Percentiles rank a stretch among this genome's conserved stretches.
Evolutionary conservation across 2,888 invertebrate species (phyloP).

Genomic region (Drosophila nigritarsus): DNA sequence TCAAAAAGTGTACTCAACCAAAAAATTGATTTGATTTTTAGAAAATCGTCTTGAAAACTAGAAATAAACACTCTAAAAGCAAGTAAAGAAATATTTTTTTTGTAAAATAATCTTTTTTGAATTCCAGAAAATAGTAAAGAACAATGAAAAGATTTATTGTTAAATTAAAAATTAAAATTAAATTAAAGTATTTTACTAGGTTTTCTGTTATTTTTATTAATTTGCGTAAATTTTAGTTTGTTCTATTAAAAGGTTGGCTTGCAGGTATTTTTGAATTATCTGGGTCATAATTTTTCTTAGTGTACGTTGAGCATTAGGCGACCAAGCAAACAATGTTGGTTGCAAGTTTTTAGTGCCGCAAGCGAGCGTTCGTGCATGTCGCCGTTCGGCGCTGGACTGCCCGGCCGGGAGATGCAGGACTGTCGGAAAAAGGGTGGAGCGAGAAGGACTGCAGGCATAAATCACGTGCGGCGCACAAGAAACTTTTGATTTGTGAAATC

Average conservation of each 20-base stretch:
- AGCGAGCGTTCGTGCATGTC: slow-evolving; percentile 59
- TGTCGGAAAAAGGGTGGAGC: not conserved
- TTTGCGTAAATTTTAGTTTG: not conserved
- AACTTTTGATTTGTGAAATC: slow-evolving; percentile 84
- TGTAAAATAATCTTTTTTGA: not conserved
- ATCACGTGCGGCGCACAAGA: slow-evolving; percentile 83
- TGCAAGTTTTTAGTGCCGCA: slow-evolving; percentile 41
- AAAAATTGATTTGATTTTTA: too few species aligned
- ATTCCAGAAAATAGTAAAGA: not conserved
- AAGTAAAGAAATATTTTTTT: too few species aligned
- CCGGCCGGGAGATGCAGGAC: slow-evolving; percentile 1
- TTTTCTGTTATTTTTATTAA: not conserved
- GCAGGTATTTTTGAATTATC: too few species aligned
- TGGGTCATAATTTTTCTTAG: not conserved
- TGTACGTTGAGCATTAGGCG: slow-evolving; percentile 5
- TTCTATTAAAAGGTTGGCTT: too few species aligned
- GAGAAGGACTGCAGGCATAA: slow-evolving; percentile 74
- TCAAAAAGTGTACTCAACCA: too few species aligned
- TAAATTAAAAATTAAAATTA: not conserved
- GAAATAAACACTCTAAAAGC: too few species aligned
- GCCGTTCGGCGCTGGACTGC: slow-evolving; percentile 47
- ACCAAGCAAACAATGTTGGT: not conserved
- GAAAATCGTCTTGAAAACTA: too few species aligned
- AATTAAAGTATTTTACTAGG: not conserved
- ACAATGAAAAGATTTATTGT: fast-evolving